These are phyloP conservation scores for Thrips palmi DNA, from an alignment of 1,140 invertebrate species.

Conservation along the genomic window DNA sequence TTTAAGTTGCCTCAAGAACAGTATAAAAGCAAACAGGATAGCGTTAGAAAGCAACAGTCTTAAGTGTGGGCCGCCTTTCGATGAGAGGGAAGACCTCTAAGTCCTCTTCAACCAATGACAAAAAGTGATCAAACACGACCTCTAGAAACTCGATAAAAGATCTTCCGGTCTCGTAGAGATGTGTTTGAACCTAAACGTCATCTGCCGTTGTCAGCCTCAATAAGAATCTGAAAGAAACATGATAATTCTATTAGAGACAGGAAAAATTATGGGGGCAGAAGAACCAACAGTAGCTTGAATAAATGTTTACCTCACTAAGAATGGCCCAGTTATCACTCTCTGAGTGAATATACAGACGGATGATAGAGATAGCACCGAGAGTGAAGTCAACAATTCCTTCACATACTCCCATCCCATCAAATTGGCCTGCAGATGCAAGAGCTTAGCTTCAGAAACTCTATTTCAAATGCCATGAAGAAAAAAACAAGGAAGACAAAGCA, in stretches of 20 bases:
- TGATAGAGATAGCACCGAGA: constrained; percentile 44
- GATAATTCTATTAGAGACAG: neutral
- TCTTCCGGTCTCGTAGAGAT: too few relatives aligned
- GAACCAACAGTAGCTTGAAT: too few relatives aligned
- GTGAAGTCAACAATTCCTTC: constrained; percentile 44
- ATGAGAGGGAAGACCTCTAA: too few relatives aligned
- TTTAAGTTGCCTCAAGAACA: too few relatives aligned
- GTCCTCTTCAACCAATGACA: too few relatives aligned
- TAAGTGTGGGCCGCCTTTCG: too few relatives aligned
- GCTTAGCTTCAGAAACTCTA: constrained; percentile 1
- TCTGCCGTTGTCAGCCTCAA: too few relatives aligned
- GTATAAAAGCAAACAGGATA: too few relatives aligned
- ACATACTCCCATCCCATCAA: constrained; percentile 61
- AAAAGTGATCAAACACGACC: too few relatives aligned
- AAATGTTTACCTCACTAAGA: constrained; percentile 58
- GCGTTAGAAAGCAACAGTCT: too few relatives aligned
- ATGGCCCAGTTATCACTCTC: constrained; percentile 81
- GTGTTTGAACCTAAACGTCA: too few relatives aligned
- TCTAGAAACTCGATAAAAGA: too few relatives aligned
- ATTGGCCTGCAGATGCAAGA: constrained; percentile 32
- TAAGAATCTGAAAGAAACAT: constrained; percentile 8
- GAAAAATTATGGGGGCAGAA: neutral
- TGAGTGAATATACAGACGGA: constrained; percentile 57
- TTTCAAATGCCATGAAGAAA: constrained; percentile 9
- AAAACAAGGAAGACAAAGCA: constrained; percentile 6